Base-by-base conservation (phyloP, 2,113 vertebrate genomes). In the Pardalotus punctatus region DNA sequence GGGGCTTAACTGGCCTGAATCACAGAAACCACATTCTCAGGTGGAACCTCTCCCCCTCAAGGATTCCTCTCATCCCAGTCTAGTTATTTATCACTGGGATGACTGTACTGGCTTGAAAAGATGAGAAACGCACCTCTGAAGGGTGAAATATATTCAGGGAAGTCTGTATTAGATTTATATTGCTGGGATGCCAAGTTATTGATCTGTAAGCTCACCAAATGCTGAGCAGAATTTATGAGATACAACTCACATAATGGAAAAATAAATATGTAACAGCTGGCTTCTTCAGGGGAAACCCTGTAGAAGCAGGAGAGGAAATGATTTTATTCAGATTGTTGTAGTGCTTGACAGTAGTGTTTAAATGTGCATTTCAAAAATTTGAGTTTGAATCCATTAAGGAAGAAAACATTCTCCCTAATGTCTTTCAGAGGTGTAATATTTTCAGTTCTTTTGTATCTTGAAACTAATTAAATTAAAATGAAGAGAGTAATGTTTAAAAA, bases 191-290 rank as follows among this genome's bases (percentile, higher is more conserved):
- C 73, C 38, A 54, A 94, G 72, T 76, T 97, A 88, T 94, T 97
- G 93, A 94, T 97, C 64, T 86, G 45, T 65, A 93, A 82, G 77
- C 92, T 97, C 47, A 81, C 91, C 81, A 94, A 94, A 90, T 43
- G 94, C 93, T 95, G 79, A 96, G 84, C 71, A 94, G 77, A 97
- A 97, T 97, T 96, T 95, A 88, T 29, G 83, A 93, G 94, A 76
- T 94, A 94, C 76, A 88, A 50, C 88, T 94, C 81, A 66, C 69
- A 92, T 92, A 91, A 97, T 90, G 92, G 85, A 96, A 84, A 93
- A 94, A 96, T 97, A 97, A 97, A 96, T 97, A 96, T 96, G 79
- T 85, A 97, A 82, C 88, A 97, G 86, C 95, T 96, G 95, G 58
- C 36, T 97, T 97, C 82, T 96, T 88, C 10, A 2, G 51, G 45